Percentiles rank a stretch among this genome's conserved stretches.
Conservation (phyloP, 2,113 vertebrate species). For the Octodon degus region DNA sequence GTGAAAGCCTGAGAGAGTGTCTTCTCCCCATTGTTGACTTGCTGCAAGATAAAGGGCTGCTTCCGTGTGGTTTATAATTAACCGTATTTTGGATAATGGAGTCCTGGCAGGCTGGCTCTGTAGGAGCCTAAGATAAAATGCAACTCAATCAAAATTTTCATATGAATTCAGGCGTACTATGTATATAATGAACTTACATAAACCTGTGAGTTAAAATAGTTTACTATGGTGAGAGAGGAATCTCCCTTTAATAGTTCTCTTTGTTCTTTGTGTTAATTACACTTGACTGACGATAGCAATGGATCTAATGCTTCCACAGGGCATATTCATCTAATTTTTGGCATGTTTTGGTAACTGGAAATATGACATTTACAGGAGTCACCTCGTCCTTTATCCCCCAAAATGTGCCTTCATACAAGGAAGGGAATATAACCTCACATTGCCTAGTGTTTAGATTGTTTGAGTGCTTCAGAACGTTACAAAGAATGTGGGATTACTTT, state of each 20-base stretch:
- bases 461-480: background rate
- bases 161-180: background rate
- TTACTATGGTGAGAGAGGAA: background rate
- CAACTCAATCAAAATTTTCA: background rate
- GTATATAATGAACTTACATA: background rate
- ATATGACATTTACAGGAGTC: background rate
- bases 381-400: fast-evolving
- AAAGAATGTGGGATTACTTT: background rate
- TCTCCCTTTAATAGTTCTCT: background rate
- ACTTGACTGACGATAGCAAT: background rate
- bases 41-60: background rate
- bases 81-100: conserved; percentile 43
- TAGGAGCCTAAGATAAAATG: background rate
- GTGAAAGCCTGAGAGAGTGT: too few relatives aligned
- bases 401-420: background rate
- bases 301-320: background rate
- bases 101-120: background rate
- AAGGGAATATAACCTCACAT: background rate
- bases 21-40: background rate
- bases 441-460: background rate
- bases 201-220: background rate
- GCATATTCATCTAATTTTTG: background rate
- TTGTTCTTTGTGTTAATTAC: background rate
- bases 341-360: background rate
- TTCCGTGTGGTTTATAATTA: background rate